phyloP scores from a whole-genome alignment of 2,797 vertebrate genomes.

The Esox lucius region DNA sequence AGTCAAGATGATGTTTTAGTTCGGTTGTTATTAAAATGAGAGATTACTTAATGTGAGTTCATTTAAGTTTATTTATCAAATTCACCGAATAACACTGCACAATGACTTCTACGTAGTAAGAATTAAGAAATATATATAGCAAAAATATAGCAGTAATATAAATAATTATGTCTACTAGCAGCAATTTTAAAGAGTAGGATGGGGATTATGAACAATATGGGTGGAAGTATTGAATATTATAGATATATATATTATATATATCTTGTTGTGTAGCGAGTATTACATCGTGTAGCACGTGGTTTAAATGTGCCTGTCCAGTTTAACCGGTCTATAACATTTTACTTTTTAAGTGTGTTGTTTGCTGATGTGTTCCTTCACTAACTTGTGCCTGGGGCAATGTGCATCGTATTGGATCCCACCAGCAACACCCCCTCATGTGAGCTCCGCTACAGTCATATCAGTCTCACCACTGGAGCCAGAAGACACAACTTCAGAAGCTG shows the following conservation, averaged over 20 bases:
- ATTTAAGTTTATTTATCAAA: no score
- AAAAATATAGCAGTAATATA: no score
- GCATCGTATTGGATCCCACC: constrained; percentile 26
- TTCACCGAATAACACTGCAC: no score
- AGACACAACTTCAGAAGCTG: constrained; percentile 18
- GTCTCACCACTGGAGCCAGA: constrained; percentile 22
- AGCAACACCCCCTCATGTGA: constrained; percentile 48
- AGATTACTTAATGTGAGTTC: neutral
- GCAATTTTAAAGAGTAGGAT: no score
- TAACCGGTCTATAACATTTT: neutral
- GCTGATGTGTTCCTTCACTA: neutral
- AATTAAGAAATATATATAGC: no score
- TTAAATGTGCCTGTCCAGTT: neutral
- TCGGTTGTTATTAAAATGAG: neutral
- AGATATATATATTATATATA: no score
- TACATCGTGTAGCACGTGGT: neutral
- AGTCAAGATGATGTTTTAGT: neutral
- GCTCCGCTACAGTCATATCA: constrained; percentile 40
- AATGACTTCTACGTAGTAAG: no score
- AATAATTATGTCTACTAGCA: no score
- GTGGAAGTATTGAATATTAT: no score
- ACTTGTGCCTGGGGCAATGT: constrained; percentile 24
- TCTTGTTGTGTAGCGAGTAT: no score
- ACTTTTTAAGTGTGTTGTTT: neutral
- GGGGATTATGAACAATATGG: no score